Evolutionary conservation across 2,113 vertebrate species (phyloP), one percentile per base, ranked within the genome.

Genomic region (Campylomormyrus numenius): DNA sequence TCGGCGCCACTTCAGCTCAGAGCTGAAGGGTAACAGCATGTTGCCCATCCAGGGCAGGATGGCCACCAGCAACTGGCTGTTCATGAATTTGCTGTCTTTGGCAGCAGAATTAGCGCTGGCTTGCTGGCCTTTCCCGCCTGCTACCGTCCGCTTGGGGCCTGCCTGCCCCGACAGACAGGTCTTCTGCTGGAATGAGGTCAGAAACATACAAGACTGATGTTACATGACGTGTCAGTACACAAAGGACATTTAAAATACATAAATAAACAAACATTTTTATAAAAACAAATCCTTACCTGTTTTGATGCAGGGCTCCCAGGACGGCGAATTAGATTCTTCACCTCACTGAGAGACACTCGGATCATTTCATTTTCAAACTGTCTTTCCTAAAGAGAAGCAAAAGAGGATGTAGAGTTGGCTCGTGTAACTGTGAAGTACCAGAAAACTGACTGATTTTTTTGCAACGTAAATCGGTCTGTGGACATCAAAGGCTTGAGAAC

Each of bases 11-110:
- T 3, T 91, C 89, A 85, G 5, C 92, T 4, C 35, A 90, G 11
- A 90, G 1, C 0, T 53, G 0, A 48, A 80, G 0, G 90, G 95
- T 58, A 97, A 89, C 6, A 96, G 84, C 21, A 96, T 88, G 0
- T 97, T 95, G 0, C 97, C 98, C 85, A 98, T 92, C 98, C 98
- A 99, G 0, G 97, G 96, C 0, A 93, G 93, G 58, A 98, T 92
- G 0, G 97, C 97, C 46, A 94, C 83, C 49, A 97, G 93, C 1
- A 99, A 96, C 52, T 91, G 91, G 27, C 93, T 94, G 42, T 93
- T 90, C 0, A 97, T 70, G 3, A 1, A 35, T 3, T 0, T 5
- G 56, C 13, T 0, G 9, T n/a, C 17, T 87, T 27, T 11, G 4
- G 70, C 46, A 21, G 1, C 3, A 5, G 31, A 15, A 42, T 42